These are phyloP conservation scores for Rynchops niger DNA, from an alignment of 2,113 vertebrate species.

Conservation along the genomic window DNA sequence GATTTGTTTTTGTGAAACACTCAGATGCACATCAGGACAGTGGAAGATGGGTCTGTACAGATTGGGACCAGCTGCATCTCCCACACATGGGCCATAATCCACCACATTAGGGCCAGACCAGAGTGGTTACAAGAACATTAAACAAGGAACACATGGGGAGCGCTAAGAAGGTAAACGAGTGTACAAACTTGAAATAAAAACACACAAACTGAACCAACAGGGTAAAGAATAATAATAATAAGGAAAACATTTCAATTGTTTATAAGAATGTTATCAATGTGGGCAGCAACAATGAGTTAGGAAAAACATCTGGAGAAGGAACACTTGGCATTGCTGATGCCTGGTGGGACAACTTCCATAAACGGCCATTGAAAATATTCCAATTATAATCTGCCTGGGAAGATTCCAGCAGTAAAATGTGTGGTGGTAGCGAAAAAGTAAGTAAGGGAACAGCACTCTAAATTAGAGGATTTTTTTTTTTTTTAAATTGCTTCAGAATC, in stretches of 20 bases:
- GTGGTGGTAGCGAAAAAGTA: background rate
- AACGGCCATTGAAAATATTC: background rate
- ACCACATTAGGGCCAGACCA: background rate
- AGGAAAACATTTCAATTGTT: slow-evolving; percentile 8
- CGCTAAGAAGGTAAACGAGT: background rate
- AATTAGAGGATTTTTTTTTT: background rate
- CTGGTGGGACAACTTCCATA: slow-evolving; percentile 18
- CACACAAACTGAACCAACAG: background rate
- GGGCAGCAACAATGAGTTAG: slow-evolving; percentile 31
- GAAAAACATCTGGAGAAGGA: slow-evolving; percentile 29
- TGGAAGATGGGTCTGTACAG: background rate
- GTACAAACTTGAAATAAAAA: background rate
- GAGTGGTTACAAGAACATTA: background rate
- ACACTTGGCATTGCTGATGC: background rate
- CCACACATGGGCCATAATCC: background rate
- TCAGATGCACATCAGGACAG: background rate
- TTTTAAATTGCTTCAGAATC: background rate
- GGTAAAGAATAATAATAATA: background rate
- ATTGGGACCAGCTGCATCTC: background rate
- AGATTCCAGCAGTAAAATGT: slow-evolving; percentile 13
- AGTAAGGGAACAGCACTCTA: background rate
- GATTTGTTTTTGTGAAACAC: background rate
- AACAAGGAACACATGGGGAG: background rate
- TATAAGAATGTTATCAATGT: slow-evolving; percentile 16
- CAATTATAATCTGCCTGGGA: slow-evolving; percentile 22